Base-by-base conservation (phyloP, 2,113 vertebrate species). In the Oreotrochilus melanogaster region DNA sequence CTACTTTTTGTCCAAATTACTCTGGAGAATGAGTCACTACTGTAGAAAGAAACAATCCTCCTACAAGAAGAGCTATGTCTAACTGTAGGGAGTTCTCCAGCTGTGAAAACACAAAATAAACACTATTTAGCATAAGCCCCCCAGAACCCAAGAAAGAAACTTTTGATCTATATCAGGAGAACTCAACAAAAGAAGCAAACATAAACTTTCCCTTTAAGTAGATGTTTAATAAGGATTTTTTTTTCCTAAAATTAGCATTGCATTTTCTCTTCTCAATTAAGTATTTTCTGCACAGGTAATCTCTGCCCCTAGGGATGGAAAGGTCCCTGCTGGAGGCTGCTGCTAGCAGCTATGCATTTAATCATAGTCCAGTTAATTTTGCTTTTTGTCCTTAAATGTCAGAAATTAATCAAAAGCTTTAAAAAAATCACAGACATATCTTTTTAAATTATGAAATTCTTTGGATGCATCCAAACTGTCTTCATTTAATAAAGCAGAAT, bases 261-360 rank as follows among this genome's bases (percentile, higher is more conserved):
- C 30, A 21, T 92, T 96, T 94, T 93, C 69, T 92, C 62, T 91
- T 39, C 39, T 39, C 39, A 8, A 37, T 37, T 37, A 94, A 95
- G 95, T 95, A 87, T 95, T 97, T 95, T 96, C 91, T 65, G 53
- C 37, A 85, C 89, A 97, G 96, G 91, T 95, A 95, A 95, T 88
- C 88, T 85, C 9, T 4, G 73, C 51, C 82, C 84, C 61, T 69
- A 95, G 76, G 75, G 88, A 93, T 72, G 69, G 66, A 94, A 78
- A 89, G 76, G 92, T 58, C 66, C 47, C 66, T 0, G 0, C 1
- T 5, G 51, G 60, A 96, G 47, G 85, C 79, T 91, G 76, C 75
- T 4, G 21, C 37, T 87, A 85, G 71, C 39, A 76, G 54, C 42
- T 54, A 69, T 19, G 47, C 39, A 66, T 65, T 88, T 89, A 75